Base-by-base conservation (phyloP, 2,888 invertebrate species). In the Lasioglossum malachurum region DNA sequence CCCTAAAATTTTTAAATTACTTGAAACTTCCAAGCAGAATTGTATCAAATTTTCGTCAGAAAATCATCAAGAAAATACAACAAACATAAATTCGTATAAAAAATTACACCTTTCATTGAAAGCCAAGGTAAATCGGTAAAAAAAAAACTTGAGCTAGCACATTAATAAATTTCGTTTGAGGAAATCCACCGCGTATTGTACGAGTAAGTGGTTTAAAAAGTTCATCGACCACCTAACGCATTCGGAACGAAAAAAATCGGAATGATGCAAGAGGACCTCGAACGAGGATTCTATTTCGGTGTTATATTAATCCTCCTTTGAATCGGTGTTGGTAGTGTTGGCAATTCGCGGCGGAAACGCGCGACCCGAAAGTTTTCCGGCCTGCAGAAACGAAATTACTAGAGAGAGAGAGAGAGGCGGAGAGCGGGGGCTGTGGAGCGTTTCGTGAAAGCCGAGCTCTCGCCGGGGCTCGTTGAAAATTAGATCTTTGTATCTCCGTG, bases 401-500 rank as follows among this genome's bases (percentile, higher is more conserved):
- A 69, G 2, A 67, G 35, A 38, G 67, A 38, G 35, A 38, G 5
- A 23, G 23, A 67, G 35, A 35, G 35, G 14, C 3, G 4, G 35
- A 35, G 67, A 19, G 19, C 69, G 72, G n/a, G 60, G 23, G 77
- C 23, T n/a, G 46, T 67, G 27, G 67, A 49, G 73, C 67, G 84
- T 74, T 74, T 57, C 71, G 60, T 38, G 75, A 75, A 78, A 71
- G 46, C 35, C 49, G 23, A 27, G 57, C 75, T 27, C 75, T 44
- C 31, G 57, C 46, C 35, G 53, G 10, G 84, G 82, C 91, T 84
- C 82, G 90, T 91, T 85, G 88, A 87, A 90, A 91, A 91, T 90
- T 87, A 91, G 91, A 89, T 91, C 91, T 91, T 90, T 89, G 89
- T 91, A 91, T 90, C 89, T 89, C 75, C 75, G 72, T 87, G 88